Conservation (phyloP, 2,113 vertebrate species). For the Hemiprocne comata region DNA sequence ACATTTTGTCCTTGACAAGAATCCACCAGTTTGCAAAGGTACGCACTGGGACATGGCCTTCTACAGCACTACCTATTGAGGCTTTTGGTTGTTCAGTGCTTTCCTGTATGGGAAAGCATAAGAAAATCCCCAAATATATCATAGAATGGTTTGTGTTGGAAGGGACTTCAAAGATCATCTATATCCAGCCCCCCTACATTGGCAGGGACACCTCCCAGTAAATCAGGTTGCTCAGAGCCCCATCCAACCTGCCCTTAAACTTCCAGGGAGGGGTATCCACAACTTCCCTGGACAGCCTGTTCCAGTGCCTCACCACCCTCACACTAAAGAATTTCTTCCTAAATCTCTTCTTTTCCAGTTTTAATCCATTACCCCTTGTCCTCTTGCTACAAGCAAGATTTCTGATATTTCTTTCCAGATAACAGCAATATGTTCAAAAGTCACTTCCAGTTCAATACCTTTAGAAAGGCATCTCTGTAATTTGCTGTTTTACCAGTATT, state of each 20-base stretch:
- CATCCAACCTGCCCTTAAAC: no score
- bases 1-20: background rate
- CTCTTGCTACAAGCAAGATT: background rate
- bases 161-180: no score
- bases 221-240: no score
- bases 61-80: accelerated
- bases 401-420: background rate
- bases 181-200: no score
- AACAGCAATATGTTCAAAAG: background rate
- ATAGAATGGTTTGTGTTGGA: no score
- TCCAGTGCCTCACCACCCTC: no score
- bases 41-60: background rate
- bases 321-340: no score
- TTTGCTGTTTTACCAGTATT: background rate
- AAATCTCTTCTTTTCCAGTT: no score
- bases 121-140: background rate
- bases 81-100: background rate
- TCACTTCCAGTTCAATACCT: background rate
- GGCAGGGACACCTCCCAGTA: no score
- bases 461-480: background rate
- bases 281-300: no score
- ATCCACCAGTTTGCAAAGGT: background rate
- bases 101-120: background rate
- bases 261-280: no score
- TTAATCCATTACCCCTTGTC: no score